Conservation (phyloP, 2,113 vertebrate genomes). For the Burhinus bistriatus region DNA sequence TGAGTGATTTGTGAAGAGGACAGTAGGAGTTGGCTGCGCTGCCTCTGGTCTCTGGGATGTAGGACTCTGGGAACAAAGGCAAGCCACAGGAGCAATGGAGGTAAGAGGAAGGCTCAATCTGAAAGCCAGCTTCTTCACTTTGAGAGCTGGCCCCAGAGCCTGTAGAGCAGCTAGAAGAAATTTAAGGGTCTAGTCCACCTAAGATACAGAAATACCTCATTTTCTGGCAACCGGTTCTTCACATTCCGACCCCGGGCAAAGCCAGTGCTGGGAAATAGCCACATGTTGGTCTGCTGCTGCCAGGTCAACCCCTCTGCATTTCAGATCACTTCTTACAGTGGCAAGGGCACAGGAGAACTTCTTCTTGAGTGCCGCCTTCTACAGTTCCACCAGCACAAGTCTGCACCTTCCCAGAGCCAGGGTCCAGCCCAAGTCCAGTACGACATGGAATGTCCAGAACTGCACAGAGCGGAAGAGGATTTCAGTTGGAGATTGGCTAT, state of each 20-base stretch:
- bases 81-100: background rate
- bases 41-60: background rate
- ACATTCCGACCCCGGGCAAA: background rate
- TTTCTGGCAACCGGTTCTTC: background rate
- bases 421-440: background rate
- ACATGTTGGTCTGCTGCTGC: background rate
- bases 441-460: rapidly evolving
- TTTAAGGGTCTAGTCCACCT: background rate
- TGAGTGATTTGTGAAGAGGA: background rate
- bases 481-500: background rate
- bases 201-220: background rate
- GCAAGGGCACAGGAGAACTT: background rate
- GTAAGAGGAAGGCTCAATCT: background rate
- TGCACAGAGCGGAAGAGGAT: background rate
- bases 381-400: background rate
- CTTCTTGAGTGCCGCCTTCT: background rate
- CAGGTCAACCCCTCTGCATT: background rate
- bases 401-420: background rate
- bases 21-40: background rate
- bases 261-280: background rate
- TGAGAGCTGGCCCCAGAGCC: background rate
- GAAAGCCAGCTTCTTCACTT: background rate
- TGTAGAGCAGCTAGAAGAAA: background rate
- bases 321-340: background rate
- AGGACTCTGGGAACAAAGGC: background rate